These are phyloP conservation scores for Eriocheir sinensis DNA, from an alignment of 1,140 invertebrate genomes.

Conservation along the genomic window DNA sequence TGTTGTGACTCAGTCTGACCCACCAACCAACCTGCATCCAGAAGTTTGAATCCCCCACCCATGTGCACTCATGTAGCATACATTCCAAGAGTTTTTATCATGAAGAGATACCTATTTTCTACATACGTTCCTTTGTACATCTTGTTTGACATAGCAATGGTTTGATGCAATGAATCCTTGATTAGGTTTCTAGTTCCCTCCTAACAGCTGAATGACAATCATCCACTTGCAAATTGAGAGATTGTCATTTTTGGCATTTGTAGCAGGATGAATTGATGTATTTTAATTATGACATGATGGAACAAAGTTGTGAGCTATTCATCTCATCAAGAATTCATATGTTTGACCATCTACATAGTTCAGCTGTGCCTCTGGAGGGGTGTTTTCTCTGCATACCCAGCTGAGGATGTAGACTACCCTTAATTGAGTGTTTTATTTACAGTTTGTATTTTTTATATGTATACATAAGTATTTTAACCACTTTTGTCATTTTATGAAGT, in stretches of 20 bases:
- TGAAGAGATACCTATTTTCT: constrained; percentile 73
- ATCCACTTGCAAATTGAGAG: neutral
- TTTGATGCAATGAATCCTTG: constrained; percentile 14
- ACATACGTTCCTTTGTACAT: constrained; percentile 67
- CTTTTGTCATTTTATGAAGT: constrained; percentile 74
- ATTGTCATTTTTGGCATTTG: neutral
- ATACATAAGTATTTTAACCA: constrained; percentile 74
- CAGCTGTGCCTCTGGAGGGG: neutral
- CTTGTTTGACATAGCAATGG: constrained; percentile 60
- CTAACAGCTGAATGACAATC: neutral
- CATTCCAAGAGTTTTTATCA: constrained; percentile 77
- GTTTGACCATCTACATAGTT: constrained; percentile 5
- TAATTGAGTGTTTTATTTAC: constrained; percentile 61
- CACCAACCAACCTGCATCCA: constrained; percentile 50
- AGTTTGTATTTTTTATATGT: constrained; percentile 68
- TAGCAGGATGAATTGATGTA: neutral
- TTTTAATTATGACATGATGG: neutral
- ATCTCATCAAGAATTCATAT: constrained; percentile 59
- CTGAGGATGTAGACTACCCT: constrained; percentile 29
- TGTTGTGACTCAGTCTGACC: constrained; percentile 62
- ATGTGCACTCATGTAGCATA: constrained; percentile 73
- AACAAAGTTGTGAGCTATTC: neutral
- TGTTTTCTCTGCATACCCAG: neutral
- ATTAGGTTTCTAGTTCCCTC: constrained; percentile 33
- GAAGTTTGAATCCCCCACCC: constrained; percentile 58